Base-by-base conservation (phyloP, 2,888 invertebrate genomes). In the Clitarchus hookeri region DNA sequence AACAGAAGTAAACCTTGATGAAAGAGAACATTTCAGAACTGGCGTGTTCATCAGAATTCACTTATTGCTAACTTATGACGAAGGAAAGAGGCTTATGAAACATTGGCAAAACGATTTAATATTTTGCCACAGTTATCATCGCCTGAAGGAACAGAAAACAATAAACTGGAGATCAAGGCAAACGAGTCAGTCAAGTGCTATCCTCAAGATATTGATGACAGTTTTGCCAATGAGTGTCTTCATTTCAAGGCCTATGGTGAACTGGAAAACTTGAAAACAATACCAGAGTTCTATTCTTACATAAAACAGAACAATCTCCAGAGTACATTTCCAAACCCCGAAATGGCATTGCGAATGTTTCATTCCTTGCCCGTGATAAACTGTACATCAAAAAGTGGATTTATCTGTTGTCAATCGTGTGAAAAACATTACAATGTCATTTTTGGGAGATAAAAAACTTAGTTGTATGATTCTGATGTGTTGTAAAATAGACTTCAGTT, bases 381-480 rank as follows among this genome's bases (percentile, higher is more conserved):
- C n/a, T n/a, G n/a, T n/a, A n/a, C n/a, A n/a, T 78, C 9, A 78
- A 23, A 78, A 78, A 78, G 78, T 16, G 13, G 78, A n/a, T n/a
- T 78, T 78, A 11, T 78, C 9, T 78, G 9, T 12, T 78, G 0
- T 19, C n/a, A 78, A 78, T 23, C 2, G 6, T 78, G 78, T 78
- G 0, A 23, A 78, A 78, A 78, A 78, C n/a, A 12, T 78, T 78
- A 78, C 11, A 78, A 19, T 11, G 11, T 78, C 78, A 78, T 23
- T 78, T 78, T 0, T 78, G n/a, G 9, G 78, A 8, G 26, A 8
- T 78, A n/a, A n/a, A n/a, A n/a, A n/a, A n/a, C n/a, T n/a, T n/a
- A n/a, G n/a, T n/a, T n/a, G n/a, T n/a, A n/a, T 78, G 78, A 6
- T 78, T 8, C 78, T 78, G 78, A 78, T 78, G 78, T 78, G 78